Base-by-base conservation (phyloP, 1,140 invertebrate species). In the Proales similis region DNA sequence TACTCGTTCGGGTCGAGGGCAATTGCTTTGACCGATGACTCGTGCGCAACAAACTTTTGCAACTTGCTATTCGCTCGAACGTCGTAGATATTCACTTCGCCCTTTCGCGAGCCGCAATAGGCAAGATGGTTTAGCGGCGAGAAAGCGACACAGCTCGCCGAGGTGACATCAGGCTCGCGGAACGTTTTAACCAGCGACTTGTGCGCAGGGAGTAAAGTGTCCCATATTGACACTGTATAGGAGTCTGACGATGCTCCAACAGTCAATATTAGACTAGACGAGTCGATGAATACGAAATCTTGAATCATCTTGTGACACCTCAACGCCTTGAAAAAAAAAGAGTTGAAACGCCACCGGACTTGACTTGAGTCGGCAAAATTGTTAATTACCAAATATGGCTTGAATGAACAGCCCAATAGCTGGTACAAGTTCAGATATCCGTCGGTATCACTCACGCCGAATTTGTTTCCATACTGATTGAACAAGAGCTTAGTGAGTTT, bases 201-300 rank as follows among this genome's bases (percentile, higher is more conserved):
- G 69, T 88, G 87, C 68, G 87, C 84, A 4, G 94, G 94, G 76
- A 99, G 81, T 46, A 99, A 79, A 0, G 93, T 96, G 73, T 99
- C 94, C 94, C 94, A 98, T 60, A 98, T 81, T 46, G 87, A 89
- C n/a, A 99, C 88, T 76, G 98, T 98, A 69, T 88, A 87, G 70
- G 88, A 90, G 74, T 97, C 93, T 0, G 88, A 87, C 72, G 90
- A 90, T 70, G 94, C 89, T 12, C 94, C 94, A 63, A 89, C 90
- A 63, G 92, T 96, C n/a, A 91, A 91, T 38, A 98, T 81, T 66
- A 98, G 81, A 81, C 90, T 95, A 72, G 91, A 95, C 3, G 90
- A 94, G 48, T 91, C 90, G 26, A 98, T 81, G 78, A 98, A 98
- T 30, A 90, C 88, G 73, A 99, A 97, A 77, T 98, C 94, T 68